These are phyloP conservation scores for Planococcus citri DNA, from an alignment of 1,140 invertebrate species.

Conservation along the genomic window DNA sequence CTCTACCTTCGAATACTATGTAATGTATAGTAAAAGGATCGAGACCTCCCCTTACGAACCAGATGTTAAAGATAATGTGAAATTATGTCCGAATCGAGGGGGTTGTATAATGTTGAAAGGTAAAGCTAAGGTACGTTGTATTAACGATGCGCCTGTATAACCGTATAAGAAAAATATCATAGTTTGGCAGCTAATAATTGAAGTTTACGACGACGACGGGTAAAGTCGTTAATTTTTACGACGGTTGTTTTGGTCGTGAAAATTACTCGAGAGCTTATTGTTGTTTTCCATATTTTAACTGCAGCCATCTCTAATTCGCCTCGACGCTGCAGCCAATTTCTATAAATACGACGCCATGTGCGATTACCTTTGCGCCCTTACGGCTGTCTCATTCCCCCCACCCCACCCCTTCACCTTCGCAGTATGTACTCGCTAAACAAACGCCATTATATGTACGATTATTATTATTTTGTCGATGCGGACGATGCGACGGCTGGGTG, in stretches of 20 bases:
- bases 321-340: not conserved
- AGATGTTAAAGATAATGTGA: too few species aligned
- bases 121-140: not conserved
- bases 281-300: conserved; percentile 2
- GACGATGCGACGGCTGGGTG: too few species aligned
- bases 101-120: not conserved
- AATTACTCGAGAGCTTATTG: not conserved
- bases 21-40: too few species aligned
- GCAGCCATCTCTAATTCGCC: not conserved
- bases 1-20: too few species aligned
- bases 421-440: too few species aligned
- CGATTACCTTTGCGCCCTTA: not conserved
- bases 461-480: too few species aligned
- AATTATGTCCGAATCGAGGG: not conserved
- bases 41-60: too few species aligned
- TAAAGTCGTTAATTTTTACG: conserved; percentile 4
- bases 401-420: too few species aligned
- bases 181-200: not conserved
- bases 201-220: not conserved
- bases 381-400: too few species aligned
- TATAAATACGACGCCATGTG: not conserved
- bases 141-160: too few species aligned
- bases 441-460: too few species aligned
- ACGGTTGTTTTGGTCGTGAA: not conserved
- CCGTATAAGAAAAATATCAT: not conserved